phyloP scores from a whole-genome alignment of 2,888 invertebrate genomes.

The Galerucella pusilla region DNA sequence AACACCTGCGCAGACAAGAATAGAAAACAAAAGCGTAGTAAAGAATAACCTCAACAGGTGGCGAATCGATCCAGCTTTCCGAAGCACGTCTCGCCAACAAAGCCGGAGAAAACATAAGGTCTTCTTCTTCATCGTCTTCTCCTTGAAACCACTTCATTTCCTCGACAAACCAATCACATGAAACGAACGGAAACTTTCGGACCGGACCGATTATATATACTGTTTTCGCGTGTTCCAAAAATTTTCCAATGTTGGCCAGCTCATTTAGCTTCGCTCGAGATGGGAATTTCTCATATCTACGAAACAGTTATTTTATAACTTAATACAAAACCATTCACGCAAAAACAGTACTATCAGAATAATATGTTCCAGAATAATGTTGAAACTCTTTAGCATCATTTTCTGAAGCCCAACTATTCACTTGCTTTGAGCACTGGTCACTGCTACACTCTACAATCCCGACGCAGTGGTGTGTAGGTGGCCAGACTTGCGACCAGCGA shows the following conservation, averaged over 20 bases:
- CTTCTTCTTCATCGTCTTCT: constrained; percentile 85
- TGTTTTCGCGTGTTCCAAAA: constrained; percentile 19
- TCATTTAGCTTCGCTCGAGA: constrained; percentile 46
- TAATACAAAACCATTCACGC: too few species aligned
- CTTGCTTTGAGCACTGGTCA: too few species aligned
- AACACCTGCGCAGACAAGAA: background rate
- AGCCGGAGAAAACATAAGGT: constrained; percentile 88
- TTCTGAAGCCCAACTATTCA: too few species aligned
- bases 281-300: constrained; percentile 2
- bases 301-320: constrained; percentile 6
- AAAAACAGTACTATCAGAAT: too few species aligned
- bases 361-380: too few species aligned
- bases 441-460: too few species aligned
- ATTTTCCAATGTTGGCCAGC: constrained; percentile 10
- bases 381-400: too few species aligned
- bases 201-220: constrained; percentile 17
- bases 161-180: constrained; percentile 26
- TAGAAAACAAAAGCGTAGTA: background rate
- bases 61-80: constrained; percentile 90
- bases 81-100: constrained; percentile 87
- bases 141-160: constrained; percentile 82
- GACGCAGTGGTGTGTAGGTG: too few species aligned
- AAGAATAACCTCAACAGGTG: constrained; percentile 80
- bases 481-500: too few species aligned
- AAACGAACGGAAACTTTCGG: constrained; percentile 14